Evolutionary conservation across 2,797 vertebrate species (phyloP), one percentile per base, ranked within the genome.

Genomic region (Oryzias sinensis): DNA sequence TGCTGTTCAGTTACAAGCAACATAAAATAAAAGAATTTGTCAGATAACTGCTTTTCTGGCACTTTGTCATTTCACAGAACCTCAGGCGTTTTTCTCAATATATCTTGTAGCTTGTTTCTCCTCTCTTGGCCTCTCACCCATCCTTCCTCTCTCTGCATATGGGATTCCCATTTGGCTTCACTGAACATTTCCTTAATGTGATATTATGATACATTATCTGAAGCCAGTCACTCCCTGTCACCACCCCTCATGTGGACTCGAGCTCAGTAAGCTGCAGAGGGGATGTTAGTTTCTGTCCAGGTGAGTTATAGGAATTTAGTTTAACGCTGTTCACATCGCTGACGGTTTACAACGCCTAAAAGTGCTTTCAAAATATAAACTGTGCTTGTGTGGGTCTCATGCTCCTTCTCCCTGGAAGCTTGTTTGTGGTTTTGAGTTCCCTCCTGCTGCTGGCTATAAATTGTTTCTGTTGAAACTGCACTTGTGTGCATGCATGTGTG

Each of bases 181-280:
- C 48, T 4, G 65, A 56, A 51, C 70, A 14, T 73, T 81, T 79
- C 63, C 65, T 83, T 82, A 78, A 85, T 82, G 79, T 56, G 84
- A 85, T 89, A 85, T 87, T 88, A 70, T 83, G 83, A 85, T 82
- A 80, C 80, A 84, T 85, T 77, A 85, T 81, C 80, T 82, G 78
- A 74, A 79, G 72, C 79, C 81, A 68, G 77, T 81, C 69, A 70
- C 74, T 80, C 68, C 41, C 74, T 83, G 87, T 89, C 88, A 85
- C 79, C 84, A 84, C 85, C 76, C 79, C 67, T 64, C 40, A 14
- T 62, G 63, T 59, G 69, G 73, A 79, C 73, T 48, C 58, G 20
- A 17, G 72, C 75, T 14, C 61, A 65, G 68, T 6, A n/a, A 63
- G 81, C 70, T 64, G 57, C 72, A 61, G 55, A 58, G 62, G 51